Evolutionary conservation across 2,113 vertebrate genomes (phyloP).

Genomic region (Sapayoa aenigma): DNA sequence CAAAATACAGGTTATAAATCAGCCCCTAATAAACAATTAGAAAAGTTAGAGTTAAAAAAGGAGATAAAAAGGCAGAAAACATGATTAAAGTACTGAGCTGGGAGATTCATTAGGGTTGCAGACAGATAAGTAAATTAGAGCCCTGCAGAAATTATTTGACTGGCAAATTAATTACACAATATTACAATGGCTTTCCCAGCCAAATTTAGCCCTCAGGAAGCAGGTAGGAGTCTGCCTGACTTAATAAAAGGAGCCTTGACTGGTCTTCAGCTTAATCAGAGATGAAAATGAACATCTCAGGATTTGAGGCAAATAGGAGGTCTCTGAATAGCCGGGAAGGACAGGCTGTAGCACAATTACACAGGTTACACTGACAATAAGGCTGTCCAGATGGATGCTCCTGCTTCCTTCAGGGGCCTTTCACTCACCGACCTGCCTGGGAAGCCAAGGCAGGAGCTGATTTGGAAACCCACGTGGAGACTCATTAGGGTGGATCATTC

Average conservation of each 20-base stretch:
- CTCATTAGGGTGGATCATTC: neutral
- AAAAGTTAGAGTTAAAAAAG: neutral
- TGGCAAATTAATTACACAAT: slow-evolving; percentile 50
- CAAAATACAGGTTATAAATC: neutral
- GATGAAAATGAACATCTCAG: neutral
- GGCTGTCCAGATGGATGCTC: neutral
- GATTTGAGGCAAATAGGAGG: neutral
- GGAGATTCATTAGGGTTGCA: slow-evolving; percentile 5
- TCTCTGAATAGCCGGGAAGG: neutral
- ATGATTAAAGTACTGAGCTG: neutral
- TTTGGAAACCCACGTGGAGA: neutral
- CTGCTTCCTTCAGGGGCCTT: neutral
- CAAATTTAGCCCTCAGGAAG: slow-evolving; percentile 8
- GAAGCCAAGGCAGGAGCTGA: neutral
- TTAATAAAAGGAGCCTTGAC: slow-evolving; percentile 6
- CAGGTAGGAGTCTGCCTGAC: slow-evolving; percentile 16
- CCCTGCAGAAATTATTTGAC: slow-evolving; percentile 46
- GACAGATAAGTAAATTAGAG: slow-evolving; percentile 35
- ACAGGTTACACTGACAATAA: neutral
- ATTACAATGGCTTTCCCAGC: neutral
- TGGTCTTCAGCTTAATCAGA: neutral
- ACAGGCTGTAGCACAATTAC: neutral
- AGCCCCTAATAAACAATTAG: neutral
- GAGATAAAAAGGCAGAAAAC: slow-evolving; percentile 13
- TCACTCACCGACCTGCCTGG: neutral